Base-by-base conservation (phyloP, 2,797 vertebrate species). In the Pagetopsis macropterus region DNA sequence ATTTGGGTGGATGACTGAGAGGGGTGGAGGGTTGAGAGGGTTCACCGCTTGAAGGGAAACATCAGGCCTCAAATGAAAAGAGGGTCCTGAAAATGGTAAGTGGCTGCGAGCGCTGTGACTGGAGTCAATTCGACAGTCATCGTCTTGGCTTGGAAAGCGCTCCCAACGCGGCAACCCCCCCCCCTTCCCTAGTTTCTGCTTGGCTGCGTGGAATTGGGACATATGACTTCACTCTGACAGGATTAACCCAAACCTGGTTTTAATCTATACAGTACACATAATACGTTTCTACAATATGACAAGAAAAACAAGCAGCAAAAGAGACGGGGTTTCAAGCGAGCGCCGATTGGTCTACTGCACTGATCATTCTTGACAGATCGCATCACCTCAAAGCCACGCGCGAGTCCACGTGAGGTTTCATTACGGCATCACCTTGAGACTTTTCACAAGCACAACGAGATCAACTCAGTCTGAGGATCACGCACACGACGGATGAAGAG, bases 261-360 rank as follows among this genome's bases (percentile, higher is more conserved):
- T 96, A 96, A 97, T 97, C 96, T 94, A 93, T 93, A 95, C 94
- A 92, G 93, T 96, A 94, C 96, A 96, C 94, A 96, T 96, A 93
- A 97, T 95, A 93, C 95, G 95, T 97, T 97, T 96, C 95, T 96
- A 97, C 94, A 96, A 95, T 94, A 95, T 97, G 96, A 98, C 96
- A 96, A 95, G 95, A 91, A 94, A 97, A 97, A 97, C 96, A 97
- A 96, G 95, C 94, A 88, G 93, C 89, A 33, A 45, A 75, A 71
- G 75, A 84, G 86, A 81, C 93, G 91, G 90, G 93, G 94, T 93
- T 85, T 58, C 94, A 92, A 88, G 90, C 91, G 83, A 94, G 92
- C 92, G 81, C 87, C 87, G 91, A 85, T 63, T 91, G 86, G 85
- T 72, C 84, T 72, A 93, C 86, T 92, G 91, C 93, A 95, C 94